Percentiles rank a stretch among this genome's conserved stretches.
phyloP scores from a whole-genome alignment of 2,113 vertebrate genomes.

The Salvelinus namaycush region DNA sequence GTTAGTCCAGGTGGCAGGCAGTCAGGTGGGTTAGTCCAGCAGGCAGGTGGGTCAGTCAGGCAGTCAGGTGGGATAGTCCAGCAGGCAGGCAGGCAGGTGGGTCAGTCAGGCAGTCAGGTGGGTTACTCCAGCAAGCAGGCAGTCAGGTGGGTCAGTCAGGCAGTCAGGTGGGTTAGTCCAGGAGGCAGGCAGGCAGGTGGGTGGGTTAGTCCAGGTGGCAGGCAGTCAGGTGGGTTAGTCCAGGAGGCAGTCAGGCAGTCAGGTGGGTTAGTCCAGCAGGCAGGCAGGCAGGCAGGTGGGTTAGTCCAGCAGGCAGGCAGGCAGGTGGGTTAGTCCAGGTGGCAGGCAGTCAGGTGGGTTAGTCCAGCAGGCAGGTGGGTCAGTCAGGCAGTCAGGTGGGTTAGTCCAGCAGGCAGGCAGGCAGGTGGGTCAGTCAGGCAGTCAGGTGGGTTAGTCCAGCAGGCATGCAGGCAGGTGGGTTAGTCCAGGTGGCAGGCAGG shows the following conservation, averaged over 20 bases:
- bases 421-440: neutral
- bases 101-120: neutral
- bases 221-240: neutral
- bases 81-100: neutral
- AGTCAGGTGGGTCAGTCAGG: no score
- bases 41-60: neutral
- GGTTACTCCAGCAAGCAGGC: neutral
- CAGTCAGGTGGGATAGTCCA: neutral
- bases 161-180: neutral
- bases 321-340: neutral
- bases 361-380: constrained; percentile 1
- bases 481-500: neutral
- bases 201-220: neutral
- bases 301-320: neutral
- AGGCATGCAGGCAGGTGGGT: neutral
- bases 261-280: neutral
- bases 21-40: neutral
- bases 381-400: neutral
- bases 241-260: neutral
- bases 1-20: neutral
- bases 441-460: neutral
- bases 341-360: neutral
- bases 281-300: neutral
- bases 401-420: neutral
- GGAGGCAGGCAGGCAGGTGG: neutral